These are phyloP conservation scores for Montipora sp. DNA, from an alignment of 64 coral and sea anemone species.

Conservation along the genomic window DNA sequence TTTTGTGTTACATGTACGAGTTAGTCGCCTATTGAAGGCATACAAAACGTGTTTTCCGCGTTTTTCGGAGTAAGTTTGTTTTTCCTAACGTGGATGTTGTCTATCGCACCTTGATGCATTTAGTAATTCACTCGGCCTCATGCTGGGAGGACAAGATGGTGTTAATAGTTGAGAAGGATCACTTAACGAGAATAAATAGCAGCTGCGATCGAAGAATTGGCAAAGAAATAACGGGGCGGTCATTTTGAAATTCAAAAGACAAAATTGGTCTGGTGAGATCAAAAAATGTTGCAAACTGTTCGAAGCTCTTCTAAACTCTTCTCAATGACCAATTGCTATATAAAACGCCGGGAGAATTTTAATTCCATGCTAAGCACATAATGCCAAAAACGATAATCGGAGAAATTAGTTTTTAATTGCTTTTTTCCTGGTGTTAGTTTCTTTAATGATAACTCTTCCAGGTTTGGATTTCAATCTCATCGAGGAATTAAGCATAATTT, in stretches of 20 bases:
- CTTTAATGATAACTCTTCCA: slow-evolving; percentile 31
- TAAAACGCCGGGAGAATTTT: background rate
- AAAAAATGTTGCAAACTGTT: background rate
- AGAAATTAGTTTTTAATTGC: slow-evolving; percentile 6
- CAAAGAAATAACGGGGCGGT: background rate
- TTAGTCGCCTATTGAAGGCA: background rate
- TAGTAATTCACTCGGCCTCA: background rate
- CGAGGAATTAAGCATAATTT: slow-evolving; percentile 38
- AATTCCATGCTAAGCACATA: background rate
- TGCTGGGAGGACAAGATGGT: background rate
- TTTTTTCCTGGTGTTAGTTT: slow-evolving; percentile 48
- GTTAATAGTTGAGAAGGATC: background rate
- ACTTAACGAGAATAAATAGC: background rate
- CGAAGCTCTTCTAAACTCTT: background rate
- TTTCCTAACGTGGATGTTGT: slow-evolving; percentile 12
- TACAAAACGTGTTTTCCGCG: background rate
- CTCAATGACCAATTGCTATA: background rate
- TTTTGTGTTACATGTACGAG: slow-evolving; percentile 6
- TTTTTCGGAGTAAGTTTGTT: background rate
- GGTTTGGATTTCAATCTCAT: slow-evolving; percentile 46
- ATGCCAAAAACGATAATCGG: background rate
- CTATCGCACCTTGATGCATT: slow-evolving; percentile 1
- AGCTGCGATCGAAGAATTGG: background rate
- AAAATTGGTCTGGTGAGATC: background rate
- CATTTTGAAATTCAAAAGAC: background rate